Evolutionary conservation across 2,113 vertebrate genomes (phyloP).

Genomic region (Percina caprodes): DNA sequence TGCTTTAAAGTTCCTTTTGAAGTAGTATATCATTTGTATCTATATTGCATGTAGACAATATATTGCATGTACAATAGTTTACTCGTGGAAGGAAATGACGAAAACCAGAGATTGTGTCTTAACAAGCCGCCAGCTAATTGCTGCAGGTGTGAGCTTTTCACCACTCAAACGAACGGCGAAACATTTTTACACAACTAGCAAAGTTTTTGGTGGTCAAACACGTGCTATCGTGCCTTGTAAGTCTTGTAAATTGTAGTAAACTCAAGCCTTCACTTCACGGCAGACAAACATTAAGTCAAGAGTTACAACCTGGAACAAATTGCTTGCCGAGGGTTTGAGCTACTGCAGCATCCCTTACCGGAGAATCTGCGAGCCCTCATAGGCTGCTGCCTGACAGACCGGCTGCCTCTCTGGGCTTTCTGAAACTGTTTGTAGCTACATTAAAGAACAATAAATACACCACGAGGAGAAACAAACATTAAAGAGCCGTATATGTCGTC

Average conservation of each 20-base stretch:
- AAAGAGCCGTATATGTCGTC: neutral
- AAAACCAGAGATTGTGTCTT: neutral
- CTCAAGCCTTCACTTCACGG: neutral
- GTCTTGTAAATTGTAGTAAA: neutral
- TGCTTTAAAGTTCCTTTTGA: neutral
- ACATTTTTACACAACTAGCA: neutral
- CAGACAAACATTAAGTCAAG: constrained; percentile 7
- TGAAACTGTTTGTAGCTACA: constrained; percentile 20
- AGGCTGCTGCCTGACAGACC: constrained; percentile 21
- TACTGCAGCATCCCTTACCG: constrained; percentile 73
- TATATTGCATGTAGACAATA: neutral
- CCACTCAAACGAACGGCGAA: neutral
- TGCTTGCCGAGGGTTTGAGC: constrained; percentile 38
- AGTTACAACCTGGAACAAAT: constrained; percentile 32
- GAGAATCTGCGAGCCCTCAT: constrained; percentile 22
- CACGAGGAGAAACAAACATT: too few relatives aligned
- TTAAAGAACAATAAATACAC: neutral
- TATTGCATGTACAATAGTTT: neutral
- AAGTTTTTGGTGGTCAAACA: constrained; percentile 31
- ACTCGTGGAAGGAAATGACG: neutral
- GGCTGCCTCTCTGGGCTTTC: constrained; percentile 39
- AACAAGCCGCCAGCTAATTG: neutral
- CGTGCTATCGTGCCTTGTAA: neutral
- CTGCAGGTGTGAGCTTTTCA: constrained; percentile 35
- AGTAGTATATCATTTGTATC: neutral